phyloP scores from a whole-genome alignment of 2,888 invertebrate species.

The Drosophila acutilabella region DNA sequence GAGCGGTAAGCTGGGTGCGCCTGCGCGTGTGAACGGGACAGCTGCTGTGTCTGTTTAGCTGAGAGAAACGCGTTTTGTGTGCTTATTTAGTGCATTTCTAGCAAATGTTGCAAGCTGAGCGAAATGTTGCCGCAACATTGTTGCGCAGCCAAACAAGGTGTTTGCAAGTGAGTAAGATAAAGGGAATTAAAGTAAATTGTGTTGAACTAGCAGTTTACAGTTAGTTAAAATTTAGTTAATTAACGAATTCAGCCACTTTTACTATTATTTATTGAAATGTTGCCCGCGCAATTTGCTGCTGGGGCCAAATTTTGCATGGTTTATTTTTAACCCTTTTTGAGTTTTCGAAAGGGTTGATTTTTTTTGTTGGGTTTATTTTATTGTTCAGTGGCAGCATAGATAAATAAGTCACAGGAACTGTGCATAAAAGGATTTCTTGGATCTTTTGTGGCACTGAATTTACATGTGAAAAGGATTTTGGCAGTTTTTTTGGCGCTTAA shows the following conservation, averaged over 20 bases:
- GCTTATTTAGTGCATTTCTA: conserved; percentile 51
- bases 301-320: neutral
- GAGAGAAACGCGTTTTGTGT: conserved; percentile 58
- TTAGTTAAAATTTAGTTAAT: neutral
- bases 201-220: neutral
- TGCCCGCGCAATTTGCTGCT: conserved; percentile 26
- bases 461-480: conserved; percentile 58
- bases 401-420: conserved; percentile 40
- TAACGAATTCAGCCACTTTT: too few species aligned
- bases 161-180: neutral
- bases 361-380: conserved; percentile 12
- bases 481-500: conserved; percentile 49
- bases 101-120: conserved; percentile 42
- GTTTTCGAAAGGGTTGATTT: conserved; percentile 43
- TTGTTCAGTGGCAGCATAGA: conserved; percentile 15
- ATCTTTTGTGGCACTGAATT: conserved; percentile 33
- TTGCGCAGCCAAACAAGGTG: conserved; percentile 25
- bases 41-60: conserved; percentile 32
- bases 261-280: neutral
- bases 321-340: conserved; percentile 17
- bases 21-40: conserved; percentile 56
- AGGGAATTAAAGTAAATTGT: neutral
- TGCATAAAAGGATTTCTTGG: conserved; percentile 38
- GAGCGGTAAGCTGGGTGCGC: conserved; percentile 57
- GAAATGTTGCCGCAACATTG: conserved; percentile 64